Conservation (phyloP, 2,888 invertebrate genomes). For the Epirrita christyi region DNA sequence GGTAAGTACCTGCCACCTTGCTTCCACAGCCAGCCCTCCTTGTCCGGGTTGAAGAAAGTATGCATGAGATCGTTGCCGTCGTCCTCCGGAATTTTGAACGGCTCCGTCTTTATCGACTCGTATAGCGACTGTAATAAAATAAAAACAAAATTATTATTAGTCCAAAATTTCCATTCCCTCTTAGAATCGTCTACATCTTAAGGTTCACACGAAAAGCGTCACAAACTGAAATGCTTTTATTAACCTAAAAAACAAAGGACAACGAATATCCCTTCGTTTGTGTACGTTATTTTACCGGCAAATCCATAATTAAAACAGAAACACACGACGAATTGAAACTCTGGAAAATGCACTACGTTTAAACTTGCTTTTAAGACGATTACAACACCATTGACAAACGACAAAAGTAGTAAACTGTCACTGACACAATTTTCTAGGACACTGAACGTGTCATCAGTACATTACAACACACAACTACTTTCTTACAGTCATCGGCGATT, state of each 20-base stretch:
- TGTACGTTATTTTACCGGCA: too few species aligned
- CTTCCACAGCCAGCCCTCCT: constrained; percentile 99
- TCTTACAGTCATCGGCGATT: not conserved
- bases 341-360: not conserved
- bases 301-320: too few species aligned
- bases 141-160: not conserved
- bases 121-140: constrained; percentile 91
- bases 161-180: not conserved
- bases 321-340: too few species aligned
- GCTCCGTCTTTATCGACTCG: constrained; percentile 99
- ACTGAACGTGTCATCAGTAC: too few species aligned
- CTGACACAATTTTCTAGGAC: not conserved
- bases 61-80: constrained; percentile 99
- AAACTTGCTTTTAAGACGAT: not conserved
- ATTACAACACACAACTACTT: not conserved
- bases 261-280: too few species aligned
- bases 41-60: constrained; percentile 99
- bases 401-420: not conserved
- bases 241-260: too few species aligned
- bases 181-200: too few species aligned
- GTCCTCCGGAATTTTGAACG: constrained; percentile 99
- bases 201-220: not conserved
- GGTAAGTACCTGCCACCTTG: constrained; percentile 90
- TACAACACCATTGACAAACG: not conserved
- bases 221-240: too few species aligned